A percentile compares a stretch with the other conserved stretches of the same genome.
Conservation (phyloP, 2,888 invertebrate genomes). For the Athrips mouffetella region DNA sequence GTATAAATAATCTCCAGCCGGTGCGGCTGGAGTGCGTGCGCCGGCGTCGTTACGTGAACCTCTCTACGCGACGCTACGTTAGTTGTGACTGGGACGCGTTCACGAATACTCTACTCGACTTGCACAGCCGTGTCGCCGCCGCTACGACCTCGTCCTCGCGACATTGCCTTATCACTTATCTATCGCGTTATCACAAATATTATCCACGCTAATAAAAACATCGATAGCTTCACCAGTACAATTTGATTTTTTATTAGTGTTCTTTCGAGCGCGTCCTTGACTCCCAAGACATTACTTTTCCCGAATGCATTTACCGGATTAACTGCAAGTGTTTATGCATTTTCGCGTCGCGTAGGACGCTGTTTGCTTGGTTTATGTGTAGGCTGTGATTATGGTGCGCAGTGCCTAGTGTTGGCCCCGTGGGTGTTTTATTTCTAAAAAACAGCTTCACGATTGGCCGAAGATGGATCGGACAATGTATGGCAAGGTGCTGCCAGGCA, state of each 20-base stretch:
- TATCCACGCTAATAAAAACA: conserved; percentile 35
- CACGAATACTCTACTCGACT: conserved; percentile 63
- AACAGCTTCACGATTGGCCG: conserved; percentile 60
- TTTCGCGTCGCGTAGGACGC: conserved; percentile 46
- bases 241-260: conserved; percentile 36
- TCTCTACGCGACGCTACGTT: conserved; percentile 49
- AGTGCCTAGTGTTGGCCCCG: conserved; percentile 55
- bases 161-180: conserved; percentile 67
- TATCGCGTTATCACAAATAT: conserved; percentile 45
- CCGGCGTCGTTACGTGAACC: conserved; percentile 44
- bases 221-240: conserved; percentile 44
- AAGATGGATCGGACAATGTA: conserved; percentile 94
- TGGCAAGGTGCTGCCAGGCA: conserved; percentile 90
- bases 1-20: conserved; percentile 64
- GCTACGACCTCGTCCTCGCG: conserved; percentile 58
- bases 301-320: conserved; percentile 26
- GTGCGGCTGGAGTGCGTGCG: conserved; percentile 43
- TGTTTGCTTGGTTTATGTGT: conserved; percentile 51
- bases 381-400: conserved; percentile 72
- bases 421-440: conserved; percentile 69
- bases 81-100: conserved; percentile 71
- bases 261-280: conserved; percentile 40
- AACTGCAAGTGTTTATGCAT: conserved; percentile 46
- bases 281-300: conserved; percentile 24
- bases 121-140: conserved; percentile 14